Conservation (phyloP, 2,113 vertebrate genomes). For the Psittacus erithacus region DNA sequence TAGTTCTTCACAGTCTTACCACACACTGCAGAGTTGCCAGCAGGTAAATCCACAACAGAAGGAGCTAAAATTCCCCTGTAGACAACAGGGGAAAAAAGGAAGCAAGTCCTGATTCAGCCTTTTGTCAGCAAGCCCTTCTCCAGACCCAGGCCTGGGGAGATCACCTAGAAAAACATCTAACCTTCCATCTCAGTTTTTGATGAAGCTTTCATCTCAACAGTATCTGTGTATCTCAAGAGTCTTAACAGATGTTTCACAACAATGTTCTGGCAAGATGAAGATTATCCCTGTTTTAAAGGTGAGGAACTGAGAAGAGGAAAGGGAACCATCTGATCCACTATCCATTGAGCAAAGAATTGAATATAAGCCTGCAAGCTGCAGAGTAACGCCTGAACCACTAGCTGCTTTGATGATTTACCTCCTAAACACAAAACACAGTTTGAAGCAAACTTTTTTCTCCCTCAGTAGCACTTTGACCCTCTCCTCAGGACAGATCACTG, state of each 20-base stretch:
- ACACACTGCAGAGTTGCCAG: neutral
- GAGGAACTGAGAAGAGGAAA: neutral
- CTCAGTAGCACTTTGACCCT: neutral
- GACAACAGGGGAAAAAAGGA: neutral
- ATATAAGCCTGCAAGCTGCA: neutral
- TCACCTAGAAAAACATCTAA: neutral
- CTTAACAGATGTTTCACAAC: neutral
- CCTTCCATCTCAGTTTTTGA: neutral
- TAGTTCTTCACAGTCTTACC: constrained; percentile 3
- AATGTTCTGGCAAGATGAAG: neutral
- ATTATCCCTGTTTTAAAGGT: neutral
- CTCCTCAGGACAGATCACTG: neutral
- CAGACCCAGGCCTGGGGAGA: neutral
- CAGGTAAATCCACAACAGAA: constrained; percentile 2
- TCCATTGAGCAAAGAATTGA: neutral
- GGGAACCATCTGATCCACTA: neutral
- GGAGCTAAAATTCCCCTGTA: neutral
- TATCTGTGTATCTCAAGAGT: neutral
- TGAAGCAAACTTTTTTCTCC: neutral
- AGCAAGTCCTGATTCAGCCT: neutral
- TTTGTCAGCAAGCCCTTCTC: neutral
- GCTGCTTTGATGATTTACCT: neutral
- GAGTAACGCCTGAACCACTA: neutral
- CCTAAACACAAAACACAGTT: neutral
- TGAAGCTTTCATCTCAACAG: neutral